phyloP scores from a whole-genome alignment of 2,888 invertebrate species.

The Acleris holmiana region DNA sequence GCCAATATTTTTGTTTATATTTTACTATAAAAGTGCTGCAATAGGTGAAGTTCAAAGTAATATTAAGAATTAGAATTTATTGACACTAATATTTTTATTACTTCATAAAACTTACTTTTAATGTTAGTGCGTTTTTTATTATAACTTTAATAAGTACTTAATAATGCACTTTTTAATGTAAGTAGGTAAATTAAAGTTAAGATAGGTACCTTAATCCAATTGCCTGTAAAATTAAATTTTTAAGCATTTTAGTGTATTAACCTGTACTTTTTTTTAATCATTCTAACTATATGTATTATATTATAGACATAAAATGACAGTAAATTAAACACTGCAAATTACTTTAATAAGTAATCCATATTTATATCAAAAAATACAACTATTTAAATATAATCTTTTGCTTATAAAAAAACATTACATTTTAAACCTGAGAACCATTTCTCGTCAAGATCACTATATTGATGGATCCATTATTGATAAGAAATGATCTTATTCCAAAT shows the following conservation, averaged over 20 bases:
- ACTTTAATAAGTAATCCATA: neutral
- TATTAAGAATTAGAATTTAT: neutral
- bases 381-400: neutral
- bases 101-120: neutral
- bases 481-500: slow-evolving; percentile 78
- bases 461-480: slow-evolving; percentile 82
- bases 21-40: slow-evolving; percentile 1
- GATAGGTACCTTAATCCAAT: too few relatives aligned
- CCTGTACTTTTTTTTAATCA: too few relatives aligned
- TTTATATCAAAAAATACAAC: too few relatives aligned
- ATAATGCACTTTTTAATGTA: too few relatives aligned
- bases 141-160: too few relatives aligned
- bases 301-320: too few relatives aligned
- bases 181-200: too few relatives aligned
- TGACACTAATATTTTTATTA: neutral
- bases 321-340: neutral
- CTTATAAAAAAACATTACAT: neutral
- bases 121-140: too few relatives aligned
- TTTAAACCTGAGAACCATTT: slow-evolving; percentile 47
- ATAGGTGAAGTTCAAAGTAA: neutral
- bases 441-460: slow-evolving; percentile 49
- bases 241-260: too few relatives aligned
- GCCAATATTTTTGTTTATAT: slow-evolving; percentile 7
- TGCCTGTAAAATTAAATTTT: too few relatives aligned
- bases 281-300: too few relatives aligned